A percentile compares a stretch with the other conserved stretches of the same genome.
phyloP scores from a whole-genome alignment of 35 echinoderm and acorn worm genomes.

The Heliocidaris erythrogramma region DNA sequence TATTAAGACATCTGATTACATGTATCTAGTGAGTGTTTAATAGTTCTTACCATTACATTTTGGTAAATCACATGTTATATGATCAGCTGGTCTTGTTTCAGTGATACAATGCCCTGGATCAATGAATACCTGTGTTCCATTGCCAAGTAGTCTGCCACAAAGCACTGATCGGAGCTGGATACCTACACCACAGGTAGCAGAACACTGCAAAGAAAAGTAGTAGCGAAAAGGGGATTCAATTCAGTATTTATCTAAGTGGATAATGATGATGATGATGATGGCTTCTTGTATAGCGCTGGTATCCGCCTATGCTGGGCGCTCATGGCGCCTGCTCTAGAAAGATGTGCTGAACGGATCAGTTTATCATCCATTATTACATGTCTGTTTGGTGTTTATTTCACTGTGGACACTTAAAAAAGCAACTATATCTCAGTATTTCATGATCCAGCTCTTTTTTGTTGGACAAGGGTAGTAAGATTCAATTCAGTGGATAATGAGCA shows the following conservation, averaged over 20 bases:
- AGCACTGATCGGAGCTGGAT: conserved; percentile 21
- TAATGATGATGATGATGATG: too few relatives aligned
- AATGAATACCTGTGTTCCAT: conserved; percentile 27
- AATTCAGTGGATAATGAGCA: too few relatives aligned
- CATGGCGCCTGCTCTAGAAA: too few relatives aligned
- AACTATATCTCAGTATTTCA: too few relatives aligned
- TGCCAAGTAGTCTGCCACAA: neutral
- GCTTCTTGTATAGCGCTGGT: too few relatives aligned
- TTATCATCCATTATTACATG: neutral
- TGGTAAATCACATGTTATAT: neutral
- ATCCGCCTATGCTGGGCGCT: too few relatives aligned
- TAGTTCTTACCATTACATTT: conserved; percentile 7
- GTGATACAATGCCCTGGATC: neutral
- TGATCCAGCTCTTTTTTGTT: too few relatives aligned
- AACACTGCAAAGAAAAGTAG: conserved; percentile 15
- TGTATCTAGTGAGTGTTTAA: neutral
- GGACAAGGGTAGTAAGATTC: too few relatives aligned
- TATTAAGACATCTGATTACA: too few relatives aligned
- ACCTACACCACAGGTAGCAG: conserved; percentile 21
- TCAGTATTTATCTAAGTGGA: too few relatives aligned
- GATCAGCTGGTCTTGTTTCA: neutral
- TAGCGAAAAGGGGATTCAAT: neutral
- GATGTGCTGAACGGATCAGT: neutral
- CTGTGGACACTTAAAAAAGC: too few relatives aligned
- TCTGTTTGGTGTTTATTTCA: neutral